Evolutionary conservation across 2,113 vertebrate species (phyloP), one percentile per base, ranked within the genome.

Genomic region (Eira barbara): DNA sequence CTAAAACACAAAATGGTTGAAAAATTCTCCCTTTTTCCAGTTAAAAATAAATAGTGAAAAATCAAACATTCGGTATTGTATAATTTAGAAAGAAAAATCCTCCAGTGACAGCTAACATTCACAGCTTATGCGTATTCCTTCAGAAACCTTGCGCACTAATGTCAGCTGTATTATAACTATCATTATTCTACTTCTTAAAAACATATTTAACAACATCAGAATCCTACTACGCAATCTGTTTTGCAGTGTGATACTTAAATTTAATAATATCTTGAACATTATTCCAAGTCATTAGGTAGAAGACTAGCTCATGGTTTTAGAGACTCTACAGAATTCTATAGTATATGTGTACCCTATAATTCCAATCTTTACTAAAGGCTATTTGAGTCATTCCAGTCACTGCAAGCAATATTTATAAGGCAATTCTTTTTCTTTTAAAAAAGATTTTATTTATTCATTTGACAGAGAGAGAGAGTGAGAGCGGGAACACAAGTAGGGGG

Each of bases 31-130:
- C 2, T n/a, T 52, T 45, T 67, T 52, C 74, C 21, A 81, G 55
- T 89, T 81, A 78, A 84, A 95, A 90, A 97, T 65, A 76, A 97
- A 59, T 31, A 71, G 34, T 82, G 45, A 59, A 96, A 90, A 90
- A 78, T 61, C 23, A 91, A 93, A 93, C 39, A 78, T 80, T 89
- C 29, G 63, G 7, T 92, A 94, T 83, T 55, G 29, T 39, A 52
- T 63, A 63, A 88, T 55, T 81, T 92, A 87, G 74, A 27, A 42
- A 86, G 45, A 39, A 74, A 55, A 63, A 29, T 27, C 45, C 23
- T 49, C 21, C 39, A n/a, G 34, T 65, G 57, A 84, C 8, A 57
- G 57, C 36, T 42, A 27, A 57, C 5, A 23, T 78, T 76, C 79
- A 90, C 18, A 82, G n/a, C 29, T 25, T 39, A 11, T 57, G 7